Evolutionary conservation across 2,797 vertebrate genomes (phyloP).

Genomic region (Melanotaenia nigrans): DNA sequence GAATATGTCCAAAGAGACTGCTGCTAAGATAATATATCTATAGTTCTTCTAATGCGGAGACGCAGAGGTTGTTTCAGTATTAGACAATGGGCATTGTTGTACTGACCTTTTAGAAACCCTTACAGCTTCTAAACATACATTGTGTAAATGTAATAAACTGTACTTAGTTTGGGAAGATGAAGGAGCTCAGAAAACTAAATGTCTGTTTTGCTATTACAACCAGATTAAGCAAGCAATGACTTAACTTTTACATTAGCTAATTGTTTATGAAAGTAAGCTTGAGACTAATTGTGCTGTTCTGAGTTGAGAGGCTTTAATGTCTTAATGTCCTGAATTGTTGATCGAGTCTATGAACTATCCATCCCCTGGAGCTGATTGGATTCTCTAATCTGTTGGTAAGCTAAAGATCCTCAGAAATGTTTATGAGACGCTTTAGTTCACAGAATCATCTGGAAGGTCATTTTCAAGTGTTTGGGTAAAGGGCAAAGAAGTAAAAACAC

Average conservation of each 20-base stretch:
- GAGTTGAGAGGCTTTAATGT: background rate
- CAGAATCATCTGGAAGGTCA: background rate
- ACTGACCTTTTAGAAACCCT: conserved; percentile 12
- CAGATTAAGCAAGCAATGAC: background rate
- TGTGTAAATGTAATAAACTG: background rate
- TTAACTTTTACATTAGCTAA: background rate
- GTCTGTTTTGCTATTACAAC: background rate
- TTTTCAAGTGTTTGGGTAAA: background rate
- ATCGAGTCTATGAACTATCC: conserved; percentile 7
- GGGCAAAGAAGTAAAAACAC: background rate
- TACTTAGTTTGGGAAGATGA: background rate
- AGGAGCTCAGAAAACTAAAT: background rate
- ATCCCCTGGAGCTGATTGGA: conserved; percentile 15
- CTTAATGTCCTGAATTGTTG: background rate
- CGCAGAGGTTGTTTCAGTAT: conserved; percentile 13
- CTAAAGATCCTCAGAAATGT: conserved; percentile 6
- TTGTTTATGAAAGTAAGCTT: background rate
- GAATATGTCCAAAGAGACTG: conserved; percentile 15
- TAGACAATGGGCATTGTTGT: conserved; percentile 12
- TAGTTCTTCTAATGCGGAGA: conserved; percentile 1
- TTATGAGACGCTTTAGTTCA: background rate
- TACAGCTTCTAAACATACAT: background rate
- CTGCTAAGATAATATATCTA: conserved; percentile 4
- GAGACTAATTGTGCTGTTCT: background rate
- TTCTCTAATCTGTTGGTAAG: conserved; percentile 36